These are phyloP conservation scores for Onychomys torridus DNA, from an alignment of 2,797 vertebrate genomes.

Conservation along the genomic window DNA sequence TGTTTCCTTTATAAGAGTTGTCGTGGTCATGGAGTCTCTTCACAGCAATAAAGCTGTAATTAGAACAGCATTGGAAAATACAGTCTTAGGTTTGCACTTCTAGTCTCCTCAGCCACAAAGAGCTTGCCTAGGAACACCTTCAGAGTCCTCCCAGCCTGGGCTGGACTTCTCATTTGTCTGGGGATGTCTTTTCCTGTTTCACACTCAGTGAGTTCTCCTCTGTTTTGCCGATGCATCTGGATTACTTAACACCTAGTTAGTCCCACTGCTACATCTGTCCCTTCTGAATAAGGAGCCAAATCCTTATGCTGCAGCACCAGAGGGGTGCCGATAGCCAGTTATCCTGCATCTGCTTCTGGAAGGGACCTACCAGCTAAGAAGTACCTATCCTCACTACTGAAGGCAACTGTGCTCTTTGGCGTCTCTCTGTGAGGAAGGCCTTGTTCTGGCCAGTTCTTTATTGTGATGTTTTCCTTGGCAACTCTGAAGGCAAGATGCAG, in stretches of 20 bases:
- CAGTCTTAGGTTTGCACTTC: neutral
- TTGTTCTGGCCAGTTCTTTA: neutral
- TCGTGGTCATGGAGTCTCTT: neutral
- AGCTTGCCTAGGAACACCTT: neutral
- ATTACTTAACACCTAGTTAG: neutral
- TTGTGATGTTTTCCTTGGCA: slow-evolving; percentile 53
- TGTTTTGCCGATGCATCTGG: neutral
- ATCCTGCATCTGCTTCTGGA: neutral
- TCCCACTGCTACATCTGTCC: neutral
- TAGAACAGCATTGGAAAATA: neutral
- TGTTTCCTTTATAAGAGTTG: neutral
- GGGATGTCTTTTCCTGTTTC: neutral
- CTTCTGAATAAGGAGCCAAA: neutral
- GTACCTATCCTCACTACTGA: neutral
- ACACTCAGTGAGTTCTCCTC: neutral
- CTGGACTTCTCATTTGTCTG: neutral
- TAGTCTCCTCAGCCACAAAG: neutral
- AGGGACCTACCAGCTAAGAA: neutral
- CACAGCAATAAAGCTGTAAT: neutral
- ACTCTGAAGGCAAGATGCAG: neutral
- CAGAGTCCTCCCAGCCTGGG: neutral
- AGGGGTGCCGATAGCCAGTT: neutral
- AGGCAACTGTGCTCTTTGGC: neutral
- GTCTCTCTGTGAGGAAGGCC: neutral
- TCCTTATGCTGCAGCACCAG: neutral